A percentile compares a stretch with the other conserved stretches of the same genome.
These are phyloP conservation scores for Melanargia galathea DNA, from an alignment of 2,888 invertebrate species.

Conservation along the genomic window DNA sequence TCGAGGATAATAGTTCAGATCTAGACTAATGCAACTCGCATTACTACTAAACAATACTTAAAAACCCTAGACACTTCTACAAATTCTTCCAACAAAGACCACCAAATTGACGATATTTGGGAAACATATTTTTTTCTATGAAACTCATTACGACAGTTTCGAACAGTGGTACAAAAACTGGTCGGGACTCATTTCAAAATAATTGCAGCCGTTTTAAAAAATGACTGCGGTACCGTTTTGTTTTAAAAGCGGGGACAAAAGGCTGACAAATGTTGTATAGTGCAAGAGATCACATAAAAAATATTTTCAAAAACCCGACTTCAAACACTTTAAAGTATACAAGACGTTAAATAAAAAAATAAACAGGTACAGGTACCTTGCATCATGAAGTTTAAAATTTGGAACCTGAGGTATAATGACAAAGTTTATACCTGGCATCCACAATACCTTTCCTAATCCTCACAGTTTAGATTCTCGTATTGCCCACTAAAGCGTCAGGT, in stretches of 20 bases:
- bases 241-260: slow-evolving; percentile 32
- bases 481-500: no score
- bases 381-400: no score
- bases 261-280: slow-evolving; percentile 39
- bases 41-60: neutral
- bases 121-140: slow-evolving; percentile 20
- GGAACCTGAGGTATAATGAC: no score
- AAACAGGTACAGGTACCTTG: no score
- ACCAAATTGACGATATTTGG: slow-evolving; percentile 17
- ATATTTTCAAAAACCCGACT: no score
- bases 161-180: slow-evolving; percentile 16
- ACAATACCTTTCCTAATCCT: no score
- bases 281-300: slow-evolving; percentile 14
- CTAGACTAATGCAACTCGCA: slow-evolving; percentile 3
- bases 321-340: no score
- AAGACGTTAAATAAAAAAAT: no score
- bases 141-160: slow-evolving; percentile 4
- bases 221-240: slow-evolving; percentile 38
- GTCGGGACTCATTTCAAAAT: slow-evolving; percentile 33
- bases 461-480: no score
- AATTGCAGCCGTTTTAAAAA: slow-evolving; percentile 42
- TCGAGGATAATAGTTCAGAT: slow-evolving; percentile 9
- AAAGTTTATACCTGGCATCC: no score
- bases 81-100: slow-evolving; percentile 4
- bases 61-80: neutral